Evolutionary conservation across 2,888 invertebrate genomes (phyloP).

Genomic region (Nephrocerus scutellatus): DNA sequence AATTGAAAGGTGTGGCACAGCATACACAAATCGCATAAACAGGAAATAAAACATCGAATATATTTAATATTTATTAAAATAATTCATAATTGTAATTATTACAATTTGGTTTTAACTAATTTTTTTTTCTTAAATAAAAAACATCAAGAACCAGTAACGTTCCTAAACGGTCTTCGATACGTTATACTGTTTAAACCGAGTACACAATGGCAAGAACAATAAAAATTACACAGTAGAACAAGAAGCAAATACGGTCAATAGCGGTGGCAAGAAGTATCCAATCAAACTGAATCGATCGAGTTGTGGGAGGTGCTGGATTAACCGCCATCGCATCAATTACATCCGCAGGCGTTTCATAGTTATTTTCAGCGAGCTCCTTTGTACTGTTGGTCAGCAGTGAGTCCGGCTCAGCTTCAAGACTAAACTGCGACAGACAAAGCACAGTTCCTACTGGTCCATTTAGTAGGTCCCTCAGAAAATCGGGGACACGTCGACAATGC

Average conservation of each 20-base stretch:
- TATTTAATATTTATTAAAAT: too few species aligned
- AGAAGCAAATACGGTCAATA: conserved; percentile 56
- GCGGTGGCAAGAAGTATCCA: conserved; percentile 60
- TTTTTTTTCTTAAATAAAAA: too few species aligned
- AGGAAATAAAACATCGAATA: too few species aligned
- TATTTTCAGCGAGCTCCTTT: conserved; percentile 34
- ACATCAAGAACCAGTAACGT: too few species aligned
- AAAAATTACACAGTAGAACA: conserved; percentile 53
- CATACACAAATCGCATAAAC: too few species aligned
- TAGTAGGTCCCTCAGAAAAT: conserved; percentile 37
- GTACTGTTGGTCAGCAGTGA: conserved; percentile 26
- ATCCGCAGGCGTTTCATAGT: conserved; percentile 27
- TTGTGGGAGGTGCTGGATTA: conserved; percentile 26
- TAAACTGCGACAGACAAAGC: conserved; percentile 37
- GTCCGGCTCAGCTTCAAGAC: conserved; percentile 29
- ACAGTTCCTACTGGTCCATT: conserved; percentile 36
- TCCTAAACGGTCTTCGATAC: too few species aligned
- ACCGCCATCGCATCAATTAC: conserved; percentile 26
- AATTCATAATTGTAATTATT: too few species aligned
- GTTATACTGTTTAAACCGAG: conserved; percentile 29
- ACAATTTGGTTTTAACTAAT: too few species aligned
- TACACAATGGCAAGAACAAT: conserved; percentile 41
- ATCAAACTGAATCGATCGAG: conserved; percentile 50
- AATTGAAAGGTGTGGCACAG: too few species aligned
- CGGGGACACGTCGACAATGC: conserved; percentile 48